A percentile compares a stretch with the other conserved stretches of the same genome.
Conservation (phyloP, 1,140 invertebrate genomes). For the Tachypleus tridentatus region DNA sequence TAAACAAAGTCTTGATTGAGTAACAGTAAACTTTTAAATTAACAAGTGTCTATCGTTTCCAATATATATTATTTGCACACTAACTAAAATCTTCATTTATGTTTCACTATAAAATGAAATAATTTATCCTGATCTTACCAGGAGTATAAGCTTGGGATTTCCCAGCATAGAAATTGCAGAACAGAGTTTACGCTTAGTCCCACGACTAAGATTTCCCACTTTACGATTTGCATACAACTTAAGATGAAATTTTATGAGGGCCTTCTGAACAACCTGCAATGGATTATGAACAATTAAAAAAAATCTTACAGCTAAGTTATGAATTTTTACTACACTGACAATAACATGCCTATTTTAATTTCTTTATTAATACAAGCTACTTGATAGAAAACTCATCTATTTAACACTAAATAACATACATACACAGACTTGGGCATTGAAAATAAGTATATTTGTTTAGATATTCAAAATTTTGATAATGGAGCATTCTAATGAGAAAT, state of each 20-base stretch:
- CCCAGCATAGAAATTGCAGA: conserved; percentile 37
- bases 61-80: not conserved
- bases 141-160: conserved; percentile 34
- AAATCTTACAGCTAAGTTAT: not conserved
- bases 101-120: not conserved
- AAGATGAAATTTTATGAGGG: conserved; percentile 30
- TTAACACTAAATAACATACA: no score
- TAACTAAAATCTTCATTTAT: conserved; percentile 1
- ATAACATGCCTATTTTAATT: no score
- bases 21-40: conserved; percentile 6
- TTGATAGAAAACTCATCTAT: no score
- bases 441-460: no score
- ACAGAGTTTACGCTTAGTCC: conserved; percentile 36
- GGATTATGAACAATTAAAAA: conserved; percentile 1
- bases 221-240: conserved; percentile 27
- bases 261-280: conserved; percentile 28
- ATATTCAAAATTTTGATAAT: no score
- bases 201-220: conserved; percentile 34
- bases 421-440: no score
- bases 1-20: not conserved
- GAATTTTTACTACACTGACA: no score
- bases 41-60: not conserved
- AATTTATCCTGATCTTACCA: conserved; percentile 27
- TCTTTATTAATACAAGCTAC: no score
- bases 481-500: no score